Evolutionary conservation across 2,113 vertebrate species (phyloP).

Genomic region (Hippotragus niger): DNA sequence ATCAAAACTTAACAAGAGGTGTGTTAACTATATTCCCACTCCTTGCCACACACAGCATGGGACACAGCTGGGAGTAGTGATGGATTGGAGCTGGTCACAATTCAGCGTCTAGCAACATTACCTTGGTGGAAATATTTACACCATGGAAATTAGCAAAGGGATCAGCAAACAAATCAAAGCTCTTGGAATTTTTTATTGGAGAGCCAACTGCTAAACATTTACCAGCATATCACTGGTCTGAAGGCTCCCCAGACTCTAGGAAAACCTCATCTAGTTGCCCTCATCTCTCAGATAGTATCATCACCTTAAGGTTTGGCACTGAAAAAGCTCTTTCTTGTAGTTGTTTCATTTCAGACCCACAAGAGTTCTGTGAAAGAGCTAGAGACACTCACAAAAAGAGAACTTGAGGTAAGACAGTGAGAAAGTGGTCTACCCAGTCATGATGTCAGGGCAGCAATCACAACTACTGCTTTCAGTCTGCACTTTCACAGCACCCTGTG

Average conservation of each 20-base stretch:
- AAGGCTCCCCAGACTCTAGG: background rate
- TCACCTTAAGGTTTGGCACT: background rate
- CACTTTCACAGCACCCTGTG: background rate
- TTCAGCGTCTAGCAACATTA: background rate
- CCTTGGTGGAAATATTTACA: background rate
- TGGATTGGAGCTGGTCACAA: background rate
- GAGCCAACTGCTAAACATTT: background rate
- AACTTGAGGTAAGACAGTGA: background rate
- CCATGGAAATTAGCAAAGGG: slow-evolving; percentile 1
- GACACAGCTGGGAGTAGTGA: background rate
- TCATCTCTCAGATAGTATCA: background rate
- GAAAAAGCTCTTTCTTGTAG: background rate
- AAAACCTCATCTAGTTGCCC: background rate
- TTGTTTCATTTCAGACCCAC: background rate
- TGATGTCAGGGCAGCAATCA: background rate
- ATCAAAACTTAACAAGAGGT: background rate
- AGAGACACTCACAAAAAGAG: background rate
- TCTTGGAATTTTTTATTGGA: background rate
- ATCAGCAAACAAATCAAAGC: background rate
- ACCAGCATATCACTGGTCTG: background rate
- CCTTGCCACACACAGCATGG: background rate
- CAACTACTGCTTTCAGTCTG: background rate
- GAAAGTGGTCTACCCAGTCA: background rate
- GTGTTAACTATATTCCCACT: background rate
- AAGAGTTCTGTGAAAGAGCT: background rate